Base-by-base conservation (phyloP, 2,888 invertebrate species). In the Cryptops parisi region DNA sequence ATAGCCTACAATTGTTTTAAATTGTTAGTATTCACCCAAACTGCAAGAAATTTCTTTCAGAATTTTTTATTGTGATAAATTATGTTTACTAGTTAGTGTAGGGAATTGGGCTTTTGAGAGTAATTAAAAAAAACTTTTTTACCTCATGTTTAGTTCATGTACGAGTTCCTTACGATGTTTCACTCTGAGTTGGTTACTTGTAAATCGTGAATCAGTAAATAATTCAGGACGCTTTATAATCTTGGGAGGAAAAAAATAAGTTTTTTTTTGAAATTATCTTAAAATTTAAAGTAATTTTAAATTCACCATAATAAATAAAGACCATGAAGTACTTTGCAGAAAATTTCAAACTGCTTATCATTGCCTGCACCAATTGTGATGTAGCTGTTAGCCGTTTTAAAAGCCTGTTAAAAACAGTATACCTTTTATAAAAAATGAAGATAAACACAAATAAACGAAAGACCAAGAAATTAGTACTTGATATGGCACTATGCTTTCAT, bases 401-500 rank as follows among this genome's bases (percentile, higher is more conserved):
- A 96, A 2, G 85, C 68, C 68, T 69, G 57, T 33, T 25, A 52
- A 21, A 62, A 45, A 46, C n/a, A n/a, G n/a, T n/a, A n/a, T n/a
- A n/a, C n/a, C n/a, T n/a, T n/a, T n/a, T n/a, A n/a, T n/a, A n/a
- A n/a, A n/a, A n/a, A n/a, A n/a, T n/a, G n/a, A n/a, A n/a, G n/a
- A n/a, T n/a, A n/a, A n/a, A n/a, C n/a, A n/a, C n/a, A n/a, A n/a
- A n/a, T n/a, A n/a, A n/a, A n/a, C n/a, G 2, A 1, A 19, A 23
- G 44, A 67, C 5, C 19, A 24, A 24, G 22, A 17, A 49, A 19
- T 3, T 22, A 22, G 26, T 47, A 56, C 79, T 74, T 94, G 82
- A 65, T 97, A 96, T 0, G 96, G 96, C 0, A 96, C 96, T 56
- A 97, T 82, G 65, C 87, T 91, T 55, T 82, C 84, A 67, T 97